These are phyloP conservation scores for Pholis gunnellus DNA, from an alignment of 2,113 vertebrate genomes.

Conservation along the genomic window DNA sequence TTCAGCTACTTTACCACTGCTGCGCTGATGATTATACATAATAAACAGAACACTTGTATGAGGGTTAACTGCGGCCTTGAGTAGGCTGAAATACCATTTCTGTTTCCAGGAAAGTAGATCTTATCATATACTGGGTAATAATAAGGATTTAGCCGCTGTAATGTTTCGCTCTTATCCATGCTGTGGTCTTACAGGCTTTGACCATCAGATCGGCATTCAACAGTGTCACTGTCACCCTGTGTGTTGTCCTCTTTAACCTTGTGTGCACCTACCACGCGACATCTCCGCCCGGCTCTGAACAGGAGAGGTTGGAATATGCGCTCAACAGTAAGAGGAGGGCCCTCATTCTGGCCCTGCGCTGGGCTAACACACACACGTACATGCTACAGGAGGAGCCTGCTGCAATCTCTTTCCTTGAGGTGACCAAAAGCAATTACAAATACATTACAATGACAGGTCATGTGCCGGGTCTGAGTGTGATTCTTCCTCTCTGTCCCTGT, in stretches of 20 bases:
- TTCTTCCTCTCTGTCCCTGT: slow-evolving; percentile 20
- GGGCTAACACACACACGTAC: slow-evolving; percentile 90
- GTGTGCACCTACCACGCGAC: slow-evolving; percentile 91
- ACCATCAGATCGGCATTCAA: neutral
- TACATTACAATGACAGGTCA: too few species aligned
- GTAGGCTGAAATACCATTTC: neutral
- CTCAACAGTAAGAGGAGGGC: slow-evolving; percentile 92
- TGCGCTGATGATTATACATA: neutral
- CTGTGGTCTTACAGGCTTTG: neutral
- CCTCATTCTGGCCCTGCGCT: slow-evolving; percentile 92
- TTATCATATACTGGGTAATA: neutral
- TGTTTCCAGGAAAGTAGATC: neutral
- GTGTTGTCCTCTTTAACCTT: slow-evolving; percentile 61
- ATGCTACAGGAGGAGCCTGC: slow-evolving; percentile 93
- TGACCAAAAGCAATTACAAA: slow-evolving; percentile 56
- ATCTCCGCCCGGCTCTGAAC: slow-evolving; percentile 94
- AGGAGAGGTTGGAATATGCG: slow-evolving; percentile 94
- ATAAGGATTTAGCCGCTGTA: neutral
- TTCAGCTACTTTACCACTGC: slow-evolving; percentile 2
- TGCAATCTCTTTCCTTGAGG: slow-evolving; percentile 93
- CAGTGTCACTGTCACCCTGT: neutral
- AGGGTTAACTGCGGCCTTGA: neutral
- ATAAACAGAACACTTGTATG: neutral
- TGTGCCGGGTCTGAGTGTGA: neutral
- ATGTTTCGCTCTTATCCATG: neutral